These are phyloP conservation scores for Clarias gariepinus DNA, from an alignment of 2,113 vertebrate genomes.

Conservation along the genomic window DNA sequence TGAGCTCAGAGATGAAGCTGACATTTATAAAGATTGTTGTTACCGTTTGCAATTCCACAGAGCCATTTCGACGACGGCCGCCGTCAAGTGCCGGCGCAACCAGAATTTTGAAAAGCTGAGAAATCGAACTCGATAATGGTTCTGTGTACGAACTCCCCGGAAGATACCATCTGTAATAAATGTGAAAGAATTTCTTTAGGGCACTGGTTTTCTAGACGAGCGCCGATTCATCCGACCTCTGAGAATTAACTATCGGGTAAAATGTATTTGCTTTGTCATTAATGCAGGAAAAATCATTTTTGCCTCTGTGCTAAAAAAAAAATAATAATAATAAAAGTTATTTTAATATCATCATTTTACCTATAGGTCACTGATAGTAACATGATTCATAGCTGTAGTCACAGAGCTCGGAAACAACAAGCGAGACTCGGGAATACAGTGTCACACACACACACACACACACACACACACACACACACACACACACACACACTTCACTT, in stretches of 20 bases:
- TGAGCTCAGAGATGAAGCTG: slow-evolving; percentile 40
- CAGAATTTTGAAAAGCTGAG: slow-evolving; percentile 20
- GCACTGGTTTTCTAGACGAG: background rate
- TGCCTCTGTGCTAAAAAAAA: background rate
- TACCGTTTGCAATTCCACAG: slow-evolving; percentile 24
- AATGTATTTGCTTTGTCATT: slow-evolving; percentile 33
- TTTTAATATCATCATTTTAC: background rate
- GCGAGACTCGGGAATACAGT: background rate
- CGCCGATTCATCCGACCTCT: background rate
- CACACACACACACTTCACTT: background rate
- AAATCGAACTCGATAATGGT: slow-evolving; percentile 18
- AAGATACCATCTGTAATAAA: slow-evolving; percentile 25
- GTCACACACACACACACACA: background rate
- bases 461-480: background rate
- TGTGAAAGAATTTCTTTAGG: background rate
- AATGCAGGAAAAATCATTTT: slow-evolving; percentile 28
- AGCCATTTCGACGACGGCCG: slow-evolving; percentile 8
- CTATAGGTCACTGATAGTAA: background rate
- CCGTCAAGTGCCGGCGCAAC: slow-evolving; percentile 18
- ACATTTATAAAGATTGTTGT: slow-evolving; percentile 49
- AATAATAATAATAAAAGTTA: background rate
- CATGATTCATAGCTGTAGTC: background rate
- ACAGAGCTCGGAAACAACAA: background rate
- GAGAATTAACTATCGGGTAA: slow-evolving; percentile 22
- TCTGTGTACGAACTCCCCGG: slow-evolving; percentile 7